phyloP scores from a whole-genome alignment of 2,797 vertebrate species.

The Buceros bicornis region DNA sequence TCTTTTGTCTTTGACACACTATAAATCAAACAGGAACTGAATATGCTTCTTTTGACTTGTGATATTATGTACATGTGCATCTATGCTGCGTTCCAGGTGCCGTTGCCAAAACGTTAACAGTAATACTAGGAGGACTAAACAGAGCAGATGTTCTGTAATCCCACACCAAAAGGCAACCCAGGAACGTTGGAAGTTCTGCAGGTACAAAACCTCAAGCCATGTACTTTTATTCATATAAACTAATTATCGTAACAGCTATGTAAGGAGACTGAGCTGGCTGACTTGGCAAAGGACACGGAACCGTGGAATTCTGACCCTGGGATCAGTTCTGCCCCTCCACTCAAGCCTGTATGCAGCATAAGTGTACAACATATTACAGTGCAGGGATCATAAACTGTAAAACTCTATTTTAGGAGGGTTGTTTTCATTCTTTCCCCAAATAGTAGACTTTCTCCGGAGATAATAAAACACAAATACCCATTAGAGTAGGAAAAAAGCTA shows the following conservation, averaged over 20 bases:
- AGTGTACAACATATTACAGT: neutral
- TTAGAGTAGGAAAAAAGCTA: neutral
- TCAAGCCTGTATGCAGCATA: neutral
- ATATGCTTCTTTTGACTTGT: neutral
- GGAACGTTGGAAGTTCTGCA: slow-evolving; percentile 17
- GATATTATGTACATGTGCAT: neutral
- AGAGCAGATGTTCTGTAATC: slow-evolving; percentile 62
- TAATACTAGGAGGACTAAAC: slow-evolving; percentile 19
- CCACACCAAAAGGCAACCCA: slow-evolving; percentile 33
- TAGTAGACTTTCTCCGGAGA: slow-evolving; percentile 20
- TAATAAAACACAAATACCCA: slow-evolving; percentile 22
- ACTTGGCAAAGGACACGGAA: neutral
- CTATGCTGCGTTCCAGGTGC: neutral
- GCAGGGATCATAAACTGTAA: slow-evolving; percentile 3
- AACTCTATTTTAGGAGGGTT: slow-evolving; percentile 3
- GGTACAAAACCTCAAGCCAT: slow-evolving; percentile 17
- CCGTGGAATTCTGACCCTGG: neutral
- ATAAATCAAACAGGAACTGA: neutral
- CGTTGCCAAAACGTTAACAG: slow-evolving; percentile 49
- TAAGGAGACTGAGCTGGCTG: neutral
- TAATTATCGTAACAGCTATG: neutral
- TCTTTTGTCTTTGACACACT: neutral
- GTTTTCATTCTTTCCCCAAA: slow-evolving; percentile 41
- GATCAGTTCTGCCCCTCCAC: neutral
- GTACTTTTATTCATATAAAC: slow-evolving; percentile 16